A percentile compares a stretch with the other conserved stretches of the same genome.
Conservation (phyloP, 2,797 vertebrate genomes). For the Streptopelia turtur region DNA sequence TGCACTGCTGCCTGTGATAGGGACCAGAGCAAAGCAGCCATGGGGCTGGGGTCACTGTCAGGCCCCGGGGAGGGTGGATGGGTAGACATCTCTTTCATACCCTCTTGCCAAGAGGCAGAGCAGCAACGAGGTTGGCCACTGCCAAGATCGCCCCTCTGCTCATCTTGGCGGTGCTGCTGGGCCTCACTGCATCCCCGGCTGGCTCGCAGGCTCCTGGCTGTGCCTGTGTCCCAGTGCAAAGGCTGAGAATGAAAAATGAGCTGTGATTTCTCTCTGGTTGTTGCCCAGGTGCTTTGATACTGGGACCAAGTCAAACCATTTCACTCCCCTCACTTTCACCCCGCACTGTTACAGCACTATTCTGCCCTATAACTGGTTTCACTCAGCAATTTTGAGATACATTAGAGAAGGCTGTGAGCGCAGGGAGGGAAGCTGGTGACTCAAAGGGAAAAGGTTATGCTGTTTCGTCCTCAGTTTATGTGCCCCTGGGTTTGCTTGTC, state of each 20-base stretch:
- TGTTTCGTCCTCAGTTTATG: not conserved
- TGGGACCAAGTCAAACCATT: not conserved
- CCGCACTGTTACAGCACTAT: not conserved
- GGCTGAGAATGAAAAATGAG: not conserved
- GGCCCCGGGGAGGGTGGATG: not conserved
- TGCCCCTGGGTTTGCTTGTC: not conserved
- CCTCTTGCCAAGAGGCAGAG: not conserved
- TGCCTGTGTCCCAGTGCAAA: not conserved
- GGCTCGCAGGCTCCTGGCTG: not conserved
- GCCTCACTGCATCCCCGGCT: not conserved
- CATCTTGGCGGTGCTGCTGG: not conserved
- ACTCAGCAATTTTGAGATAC: not conserved
- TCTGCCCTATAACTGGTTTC: not conserved
- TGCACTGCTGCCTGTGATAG: accelerated
- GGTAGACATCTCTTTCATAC: not conserved
- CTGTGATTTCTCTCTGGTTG: not conserved
- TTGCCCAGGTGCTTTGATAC: not conserved
- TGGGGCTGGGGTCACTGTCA: not conserved
- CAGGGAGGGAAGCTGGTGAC: not conserved
- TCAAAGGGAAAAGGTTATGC: not conserved
- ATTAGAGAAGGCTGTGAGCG: not conserved
- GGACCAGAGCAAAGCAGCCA: not conserved
- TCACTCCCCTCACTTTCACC: not conserved
- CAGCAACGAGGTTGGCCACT: not conserved
- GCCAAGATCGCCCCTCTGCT: not conserved